A percentile compares a stretch with the other conserved stretches of the same genome.
phyloP scores from a whole-genome alignment of 2,797 vertebrate genomes.

The Macroramphosus scolopax region DNA sequence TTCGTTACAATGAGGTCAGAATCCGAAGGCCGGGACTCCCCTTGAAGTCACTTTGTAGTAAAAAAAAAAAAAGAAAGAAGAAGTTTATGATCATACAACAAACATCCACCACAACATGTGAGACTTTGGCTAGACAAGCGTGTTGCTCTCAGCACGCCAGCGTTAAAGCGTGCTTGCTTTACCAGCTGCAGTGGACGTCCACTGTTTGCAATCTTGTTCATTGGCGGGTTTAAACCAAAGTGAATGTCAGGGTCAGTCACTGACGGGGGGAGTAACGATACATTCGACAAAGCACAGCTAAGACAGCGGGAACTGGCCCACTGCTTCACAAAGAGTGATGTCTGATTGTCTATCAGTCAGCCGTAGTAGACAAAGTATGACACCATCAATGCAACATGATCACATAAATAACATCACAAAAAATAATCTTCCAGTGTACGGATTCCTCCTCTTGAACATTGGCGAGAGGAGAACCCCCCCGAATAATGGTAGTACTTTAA shows the following conservation, averaged over 20 bases:
- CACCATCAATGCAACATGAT: slow-evolving; percentile 63
- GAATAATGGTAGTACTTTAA: slow-evolving; percentile 56
- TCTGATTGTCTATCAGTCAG: slow-evolving; percentile 77
- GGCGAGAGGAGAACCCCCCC: slow-evolving; percentile 46
- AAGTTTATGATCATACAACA: slow-evolving; percentile 20
- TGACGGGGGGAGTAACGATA: slow-evolving; percentile 51
- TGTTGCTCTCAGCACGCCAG: too few species aligned
- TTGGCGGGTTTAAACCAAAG: slow-evolving; percentile 22
- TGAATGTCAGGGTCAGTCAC: slow-evolving; percentile 39
- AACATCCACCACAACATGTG: slow-evolving; percentile 25
- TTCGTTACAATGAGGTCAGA: slow-evolving; percentile 38
- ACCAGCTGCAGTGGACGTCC: slow-evolving; percentile 21
- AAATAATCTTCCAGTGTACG: slow-evolving; percentile 72
- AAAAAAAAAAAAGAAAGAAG: too few species aligned
- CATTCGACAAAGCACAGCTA: slow-evolving; percentile 67
- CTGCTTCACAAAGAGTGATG: slow-evolving; percentile 55
- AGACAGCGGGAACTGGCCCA: slow-evolving; percentile 50
- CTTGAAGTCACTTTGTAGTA: slow-evolving; percentile 30
- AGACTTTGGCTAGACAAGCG: slow-evolving; percentile 60
- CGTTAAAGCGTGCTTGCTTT: slow-evolving; percentile 15
- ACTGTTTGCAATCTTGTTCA: slow-evolving; percentile 60
- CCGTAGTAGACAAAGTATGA: slow-evolving; percentile 58
- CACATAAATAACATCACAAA: slow-evolving; percentile 76
- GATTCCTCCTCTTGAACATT: slow-evolving; percentile 62
- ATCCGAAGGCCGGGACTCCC: slow-evolving; percentile 40